These are phyloP conservation scores for Syngnathus floridae DNA, from an alignment of 2,113 vertebrate species.

Conservation along the genomic window DNA sequence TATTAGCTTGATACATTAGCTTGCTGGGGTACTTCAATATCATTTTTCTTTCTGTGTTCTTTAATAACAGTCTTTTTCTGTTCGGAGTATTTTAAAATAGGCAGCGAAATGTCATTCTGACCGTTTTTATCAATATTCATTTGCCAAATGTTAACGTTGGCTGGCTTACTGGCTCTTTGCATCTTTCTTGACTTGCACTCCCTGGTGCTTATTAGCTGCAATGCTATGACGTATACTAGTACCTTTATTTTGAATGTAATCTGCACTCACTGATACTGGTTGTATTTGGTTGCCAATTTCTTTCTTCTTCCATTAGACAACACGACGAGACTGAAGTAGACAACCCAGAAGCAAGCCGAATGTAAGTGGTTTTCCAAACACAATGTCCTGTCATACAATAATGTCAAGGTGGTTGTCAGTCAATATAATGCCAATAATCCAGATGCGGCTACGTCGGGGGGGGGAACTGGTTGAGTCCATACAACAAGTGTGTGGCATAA, in stretches of 20 bases:
- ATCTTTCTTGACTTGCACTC: neutral
- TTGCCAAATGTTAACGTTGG: neutral
- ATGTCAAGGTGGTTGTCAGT: neutral
- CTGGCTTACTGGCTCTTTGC: neutral
- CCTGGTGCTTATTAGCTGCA: neutral
- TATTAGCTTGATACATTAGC: slow-evolving; percentile 24
- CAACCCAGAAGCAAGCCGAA: slow-evolving; percentile 98
- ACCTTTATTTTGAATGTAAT: too few species aligned
- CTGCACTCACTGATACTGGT: neutral
- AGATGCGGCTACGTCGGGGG: neutral
- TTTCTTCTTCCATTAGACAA: slow-evolving; percentile 48
- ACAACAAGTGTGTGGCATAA: neutral
- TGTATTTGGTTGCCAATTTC: neutral
- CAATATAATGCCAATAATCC: neutral
- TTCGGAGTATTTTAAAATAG: neutral
- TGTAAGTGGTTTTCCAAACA: slow-evolving; percentile 71
- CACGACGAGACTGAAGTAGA: slow-evolving; percentile 88
- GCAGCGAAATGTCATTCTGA: neutral
- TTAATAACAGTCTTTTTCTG: neutral
- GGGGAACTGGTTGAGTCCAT: neutral
- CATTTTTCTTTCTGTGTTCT: neutral
- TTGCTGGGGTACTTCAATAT: slow-evolving; percentile 12
- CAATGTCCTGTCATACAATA: neutral
- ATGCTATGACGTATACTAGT: neutral
- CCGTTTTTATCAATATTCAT: neutral